Conservation (phyloP, 2,113 vertebrate genomes). For the Procavia capensis region DNA sequence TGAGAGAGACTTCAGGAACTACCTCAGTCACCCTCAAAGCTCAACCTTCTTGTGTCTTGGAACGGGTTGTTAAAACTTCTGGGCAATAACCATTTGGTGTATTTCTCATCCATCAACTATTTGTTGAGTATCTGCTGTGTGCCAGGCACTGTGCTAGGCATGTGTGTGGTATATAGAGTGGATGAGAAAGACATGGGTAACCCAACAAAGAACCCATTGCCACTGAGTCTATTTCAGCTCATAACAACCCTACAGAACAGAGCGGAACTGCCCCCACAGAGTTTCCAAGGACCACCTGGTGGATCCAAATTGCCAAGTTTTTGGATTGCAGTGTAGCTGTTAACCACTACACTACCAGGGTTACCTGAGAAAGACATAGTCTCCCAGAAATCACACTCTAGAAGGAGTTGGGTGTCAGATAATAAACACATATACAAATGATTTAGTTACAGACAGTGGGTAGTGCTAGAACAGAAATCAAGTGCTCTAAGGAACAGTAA, state of each 20-base stretch:
- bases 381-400: neutral
- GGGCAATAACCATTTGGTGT: slow-evolving; percentile 23
- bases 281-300: too few relatives aligned
- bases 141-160: neutral
- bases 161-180: neutral
- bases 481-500: neutral
- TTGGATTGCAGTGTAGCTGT: too few relatives aligned
- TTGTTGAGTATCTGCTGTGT: neutral
- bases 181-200: neutral
- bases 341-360: too few relatives aligned
- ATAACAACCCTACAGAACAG: too few relatives aligned
- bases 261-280: too few relatives aligned
- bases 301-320: too few relatives aligned
- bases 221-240: too few relatives aligned
- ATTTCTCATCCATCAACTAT: neutral
- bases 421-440: neutral
- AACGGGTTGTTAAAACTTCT: neutral
- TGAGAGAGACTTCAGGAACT: neutral
- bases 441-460: neutral
- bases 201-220: too few relatives aligned
- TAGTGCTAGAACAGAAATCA: neutral
- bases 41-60: neutral
- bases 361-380: neutral
- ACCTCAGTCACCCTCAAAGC: neutral
- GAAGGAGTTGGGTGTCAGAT: neutral